phyloP scores from a whole-genome alignment of 2,113 vertebrate genomes.

The Cebidichthys violaceus region DNA sequence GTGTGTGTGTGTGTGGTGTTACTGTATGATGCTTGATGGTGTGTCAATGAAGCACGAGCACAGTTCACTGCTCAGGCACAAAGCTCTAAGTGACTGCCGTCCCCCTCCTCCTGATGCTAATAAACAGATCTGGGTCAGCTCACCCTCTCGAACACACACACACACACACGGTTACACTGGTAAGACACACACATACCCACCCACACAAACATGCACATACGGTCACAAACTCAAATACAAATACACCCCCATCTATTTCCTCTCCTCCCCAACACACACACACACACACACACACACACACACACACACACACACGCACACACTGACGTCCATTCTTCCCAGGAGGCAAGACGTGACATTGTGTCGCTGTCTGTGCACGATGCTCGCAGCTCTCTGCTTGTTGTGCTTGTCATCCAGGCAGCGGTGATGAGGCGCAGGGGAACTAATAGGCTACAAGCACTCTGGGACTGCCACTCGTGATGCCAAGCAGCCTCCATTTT shows the following conservation, averaged over 20 bases:
- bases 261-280: slow-evolving; percentile 11
- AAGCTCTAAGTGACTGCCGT: slow-evolving; percentile 78
- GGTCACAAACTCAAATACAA: slow-evolving; percentile 23
- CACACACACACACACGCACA: slow-evolving; percentile 34
- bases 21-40: slow-evolving; percentile 74
- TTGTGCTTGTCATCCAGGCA: slow-evolving; percentile 71
- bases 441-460: slow-evolving; percentile 65
- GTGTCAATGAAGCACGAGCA: slow-evolving; percentile 75
- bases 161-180: slow-evolving; percentile 22
- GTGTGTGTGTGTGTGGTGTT: slow-evolving; percentile 32
- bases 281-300: slow-evolving; percentile 40
- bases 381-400: slow-evolving; percentile 60
- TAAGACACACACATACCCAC: slow-evolving; percentile 34
- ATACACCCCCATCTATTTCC: slow-evolving; percentile 22
- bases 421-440: slow-evolving; percentile 53
- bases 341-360: slow-evolving; percentile 68
- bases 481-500: slow-evolving; percentile 77
- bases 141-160: slow-evolving; percentile 60
- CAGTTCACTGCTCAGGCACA: slow-evolving; percentile 83
- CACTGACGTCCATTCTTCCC: slow-evolving; percentile 42
- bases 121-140: slow-evolving; percentile 83
- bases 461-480: slow-evolving; percentile 58
- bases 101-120: slow-evolving; percentile 77
- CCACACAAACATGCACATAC: slow-evolving; percentile 34
- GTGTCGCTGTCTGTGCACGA: slow-evolving; percentile 55